Base-by-base conservation (phyloP, 2,888 invertebrate genomes). In the Drosophila sordidapex region DNA sequence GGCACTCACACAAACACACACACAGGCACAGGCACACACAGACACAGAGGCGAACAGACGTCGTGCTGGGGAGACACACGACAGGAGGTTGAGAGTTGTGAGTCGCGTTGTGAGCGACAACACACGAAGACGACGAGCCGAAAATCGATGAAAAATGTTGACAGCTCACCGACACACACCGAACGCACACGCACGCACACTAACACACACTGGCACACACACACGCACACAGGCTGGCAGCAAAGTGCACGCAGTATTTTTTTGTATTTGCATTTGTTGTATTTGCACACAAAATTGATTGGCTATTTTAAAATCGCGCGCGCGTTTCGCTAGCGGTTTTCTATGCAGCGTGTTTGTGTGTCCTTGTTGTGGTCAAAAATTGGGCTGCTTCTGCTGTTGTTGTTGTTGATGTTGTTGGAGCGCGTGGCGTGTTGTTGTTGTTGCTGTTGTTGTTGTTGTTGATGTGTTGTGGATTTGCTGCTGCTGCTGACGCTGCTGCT, bases 401-500 rank as follows among this genome's bases (percentile, higher is more conserved):
- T 60, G 46, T 25, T 65, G 51, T 56, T 46, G 65, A 40, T 54
- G 51, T 57, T 67, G 60, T 58, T 56, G n/a, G 54, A 71, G 53
- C 74, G 75, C 74, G 72, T 74, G 72, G 74, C 72, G 74, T 74
- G 59, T 27, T 43, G 56, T 21, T 57, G 68, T 52, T 40, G 25
- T 25, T 25, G 25, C 2, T 25, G 25, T 11, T 61, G 79, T 0
- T 60, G 53, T 36, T 56, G 56, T 64, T 56, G 27, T 43, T 74
- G 36, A 52, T 49, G 68, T 54, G 57, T 54, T 62, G 57, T 78
- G 46, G 31, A 58, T 79, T 56, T 76, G 53, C 46, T 64, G 80
- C 82, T 82, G 79, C 82, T 82, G 79, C 70, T 77, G 81, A 65
- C 71, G 85, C 74, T 80, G 87, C 84, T 84, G 88, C 85, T 89